These are phyloP conservation scores for Argyrosomus japonicus DNA, from an alignment of 2,113 vertebrate species.

Conservation along the genomic window DNA sequence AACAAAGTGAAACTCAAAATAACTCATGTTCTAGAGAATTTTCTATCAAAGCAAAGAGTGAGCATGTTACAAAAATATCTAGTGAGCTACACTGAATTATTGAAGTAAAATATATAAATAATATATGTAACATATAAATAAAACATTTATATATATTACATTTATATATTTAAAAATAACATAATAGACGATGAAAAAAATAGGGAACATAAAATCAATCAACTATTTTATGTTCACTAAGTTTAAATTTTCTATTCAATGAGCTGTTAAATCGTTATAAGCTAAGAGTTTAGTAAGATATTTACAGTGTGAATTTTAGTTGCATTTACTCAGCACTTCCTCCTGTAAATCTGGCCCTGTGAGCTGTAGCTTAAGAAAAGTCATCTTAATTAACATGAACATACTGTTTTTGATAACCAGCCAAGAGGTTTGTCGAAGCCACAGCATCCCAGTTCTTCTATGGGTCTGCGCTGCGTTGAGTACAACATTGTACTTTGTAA, in stretches of 20 bases:
- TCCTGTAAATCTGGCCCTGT: background rate
- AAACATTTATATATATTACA: background rate
- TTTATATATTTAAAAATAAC: background rate
- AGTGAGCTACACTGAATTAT: slow-evolving; percentile 5
- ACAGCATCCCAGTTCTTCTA: background rate
- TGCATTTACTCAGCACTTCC: background rate
- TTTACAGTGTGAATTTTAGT: background rate
- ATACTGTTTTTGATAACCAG: too few species aligned
- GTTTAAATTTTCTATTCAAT: background rate
- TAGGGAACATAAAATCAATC: background rate
- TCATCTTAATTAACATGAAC: background rate
- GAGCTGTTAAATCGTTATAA: too few species aligned
- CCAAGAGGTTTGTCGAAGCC: background rate
- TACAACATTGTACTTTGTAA: background rate
- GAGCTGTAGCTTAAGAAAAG: background rate
- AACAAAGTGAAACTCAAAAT: background rate
- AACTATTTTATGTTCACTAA: background rate
- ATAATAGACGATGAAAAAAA: background rate
- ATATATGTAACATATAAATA: slow-evolving; percentile 22
- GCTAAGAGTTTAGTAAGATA: background rate
- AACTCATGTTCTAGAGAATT: background rate
- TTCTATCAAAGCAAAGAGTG: background rate
- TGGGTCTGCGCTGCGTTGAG: background rate
- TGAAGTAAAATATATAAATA: slow-evolving; percentile 14
- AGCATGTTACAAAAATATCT: background rate